phyloP scores from a whole-genome alignment of 1,140 invertebrate genomes.

The Drosophila lini region DNA sequence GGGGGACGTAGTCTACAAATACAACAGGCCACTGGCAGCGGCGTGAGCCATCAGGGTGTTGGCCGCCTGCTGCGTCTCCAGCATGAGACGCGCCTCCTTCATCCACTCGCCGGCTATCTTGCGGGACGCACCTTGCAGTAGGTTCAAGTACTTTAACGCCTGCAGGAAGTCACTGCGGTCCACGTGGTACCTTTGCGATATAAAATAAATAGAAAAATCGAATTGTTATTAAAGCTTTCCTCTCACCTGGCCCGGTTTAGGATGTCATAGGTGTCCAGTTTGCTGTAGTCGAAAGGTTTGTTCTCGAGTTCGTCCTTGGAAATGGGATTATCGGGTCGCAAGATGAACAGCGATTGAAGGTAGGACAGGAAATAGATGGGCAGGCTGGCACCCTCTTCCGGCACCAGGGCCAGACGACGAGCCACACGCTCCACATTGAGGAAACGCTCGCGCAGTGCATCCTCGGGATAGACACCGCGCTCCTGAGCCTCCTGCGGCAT shows the following conservation, averaged over 20 bases:
- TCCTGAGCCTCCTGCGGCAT: constrained; percentile 91
- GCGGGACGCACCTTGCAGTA: constrained; percentile 93
- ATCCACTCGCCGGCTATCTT: constrained; percentile 94
- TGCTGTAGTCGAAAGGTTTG: constrained; percentile 88
- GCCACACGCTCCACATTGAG: constrained; percentile 90
- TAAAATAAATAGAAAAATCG: not conserved
- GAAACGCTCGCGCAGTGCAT: constrained; percentile 93
- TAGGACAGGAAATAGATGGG: constrained; percentile 95
- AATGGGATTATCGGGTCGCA: constrained; percentile 88
- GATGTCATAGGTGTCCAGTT: constrained; percentile 94
- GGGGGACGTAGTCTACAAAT: constrained; percentile 86
- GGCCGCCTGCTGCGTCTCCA: constrained; percentile 96
- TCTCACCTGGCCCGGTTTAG: constrained; percentile 92
- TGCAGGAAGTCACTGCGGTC: constrained; percentile 93
- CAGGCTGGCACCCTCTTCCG: constrained; percentile 91
- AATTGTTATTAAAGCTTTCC: constrained; percentile 24
- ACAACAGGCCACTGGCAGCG: constrained; percentile 89
- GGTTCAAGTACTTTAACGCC: constrained; percentile 95
- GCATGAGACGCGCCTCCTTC: constrained; percentile 91
- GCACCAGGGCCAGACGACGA: constrained; percentile 92
- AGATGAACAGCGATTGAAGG: constrained; percentile 90
- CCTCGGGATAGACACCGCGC: constrained; percentile 94
- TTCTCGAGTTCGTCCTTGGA: constrained; percentile 89
- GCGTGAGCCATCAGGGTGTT: constrained; percentile 94
- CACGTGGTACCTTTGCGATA: constrained; percentile 89